Base-by-base conservation (phyloP, 2,113 vertebrate genomes). In the Coptodon bakossiorum region DNA sequence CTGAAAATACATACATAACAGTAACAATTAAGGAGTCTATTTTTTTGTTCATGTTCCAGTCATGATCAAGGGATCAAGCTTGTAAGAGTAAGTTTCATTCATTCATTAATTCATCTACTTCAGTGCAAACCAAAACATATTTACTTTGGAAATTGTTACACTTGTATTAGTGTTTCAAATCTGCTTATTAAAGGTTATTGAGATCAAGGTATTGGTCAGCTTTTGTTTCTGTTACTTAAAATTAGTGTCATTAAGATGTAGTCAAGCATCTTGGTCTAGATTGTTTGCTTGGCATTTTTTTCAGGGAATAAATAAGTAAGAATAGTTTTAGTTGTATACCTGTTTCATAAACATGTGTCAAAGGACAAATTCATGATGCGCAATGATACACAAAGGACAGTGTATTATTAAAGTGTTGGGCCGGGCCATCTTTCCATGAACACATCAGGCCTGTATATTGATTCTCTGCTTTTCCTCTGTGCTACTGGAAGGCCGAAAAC, bases 61-160 rank as follows among this genome's bases (percentile, higher is more conserved):
- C 0, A 48, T 24, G 0, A 22, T 73, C 0, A 27, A 73, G 22
- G 22, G 68, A 45, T 73, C 0, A 17, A 76, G 68, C 68, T 45
- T 73, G 68, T 45, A 29, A 27, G 68, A 76, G 17, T 19, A 48
- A 76, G 9, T 19, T 48, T 76, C 4, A 29, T 48, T 45, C 40
- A 48, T 0, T 73, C 8, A 0, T 27, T 45, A 4, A 43, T 45
- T 45, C 22, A 73, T 43, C 12, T 16, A 40, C 66, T 24, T 73
- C 22, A 48, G 8, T 27, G n/a, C 0, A 1, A 29, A 48, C 5
- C 40, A 29, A 48, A 48, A 6, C 22, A 43, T 19, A 3, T 45
- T 29, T 76, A 7, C 0, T 7, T 3, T 5, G 22, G 40, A 76
- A 76, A 48, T 29, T 29, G 24, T 48, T 76, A 76, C 40, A 48